Conservation (phyloP, 2,113 vertebrate species). For the Microtus ochrogaster region DNA sequence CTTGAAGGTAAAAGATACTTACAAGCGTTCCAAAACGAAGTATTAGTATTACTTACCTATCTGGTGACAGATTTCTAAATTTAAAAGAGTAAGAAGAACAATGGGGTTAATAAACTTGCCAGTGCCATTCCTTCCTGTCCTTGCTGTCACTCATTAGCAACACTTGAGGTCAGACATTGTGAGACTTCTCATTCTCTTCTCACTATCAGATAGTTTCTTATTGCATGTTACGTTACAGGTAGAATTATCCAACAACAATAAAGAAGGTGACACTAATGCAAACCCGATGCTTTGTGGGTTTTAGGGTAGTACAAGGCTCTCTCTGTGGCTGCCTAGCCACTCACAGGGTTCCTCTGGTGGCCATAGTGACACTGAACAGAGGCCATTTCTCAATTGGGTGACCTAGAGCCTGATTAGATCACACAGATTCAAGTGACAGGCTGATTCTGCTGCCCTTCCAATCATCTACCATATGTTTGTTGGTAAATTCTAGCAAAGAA, state of each 20-base stretch:
- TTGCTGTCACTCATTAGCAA: background rate
- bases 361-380: background rate
- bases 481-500: conserved; percentile 16
- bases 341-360: background rate
- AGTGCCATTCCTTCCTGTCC: background rate
- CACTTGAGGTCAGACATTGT: background rate
- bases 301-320: background rate
- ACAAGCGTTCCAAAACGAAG: background rate
- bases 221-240: background rate
- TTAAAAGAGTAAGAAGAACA: background rate
- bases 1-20: conserved; percentile 16
- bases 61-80: background rate
- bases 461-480: conserved; percentile 51
- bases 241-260: background rate
- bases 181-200: background rate
- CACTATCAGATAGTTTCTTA: background rate
- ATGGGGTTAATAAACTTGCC: background rate
- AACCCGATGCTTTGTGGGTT: background rate
- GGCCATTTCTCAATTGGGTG: conserved; percentile 1
- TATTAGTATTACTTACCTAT: conserved; percentile 37
- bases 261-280: background rate
- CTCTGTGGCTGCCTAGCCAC: background rate
- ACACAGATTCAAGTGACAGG: background rate
- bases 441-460: conserved; percentile 34
- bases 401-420: conserved; percentile 12